These are phyloP conservation scores for Ia io DNA, from an alignment of 2,113 vertebrate species.

Conservation along the genomic window DNA sequence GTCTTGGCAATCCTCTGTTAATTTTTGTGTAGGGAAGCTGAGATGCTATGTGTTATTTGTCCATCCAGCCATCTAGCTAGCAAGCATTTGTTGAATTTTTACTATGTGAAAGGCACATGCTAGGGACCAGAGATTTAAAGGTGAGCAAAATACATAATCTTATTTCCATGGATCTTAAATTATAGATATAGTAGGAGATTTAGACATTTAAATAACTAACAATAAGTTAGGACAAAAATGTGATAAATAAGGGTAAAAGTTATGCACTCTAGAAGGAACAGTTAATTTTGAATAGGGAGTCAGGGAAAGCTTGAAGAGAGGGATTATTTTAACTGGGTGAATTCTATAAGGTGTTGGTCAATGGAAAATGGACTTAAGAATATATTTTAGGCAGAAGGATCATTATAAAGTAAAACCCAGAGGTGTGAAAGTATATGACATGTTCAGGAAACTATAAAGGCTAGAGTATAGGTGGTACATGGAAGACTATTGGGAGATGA, in stretches of 20 bases:
- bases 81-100: background rate
- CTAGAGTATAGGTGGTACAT: background rate
- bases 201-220: background rate
- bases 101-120: background rate
- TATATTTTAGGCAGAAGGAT: background rate
- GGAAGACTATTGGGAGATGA: background rate
- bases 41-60: background rate
- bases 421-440: background rate
- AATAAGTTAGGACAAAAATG: background rate
- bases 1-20: background rate
- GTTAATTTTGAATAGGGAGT: slow-evolving; percentile 1
- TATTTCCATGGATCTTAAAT: background rate
- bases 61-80: background rate
- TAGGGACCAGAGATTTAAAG: background rate
- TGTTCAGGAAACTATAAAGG: background rate
- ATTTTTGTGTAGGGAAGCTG: background rate
- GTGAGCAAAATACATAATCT: background rate
- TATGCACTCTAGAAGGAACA: background rate
- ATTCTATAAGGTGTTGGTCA: background rate
- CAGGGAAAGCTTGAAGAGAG: background rate
- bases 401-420: background rate
- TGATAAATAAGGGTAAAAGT: background rate
- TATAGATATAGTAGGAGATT: background rate
- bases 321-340: background rate
- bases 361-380: background rate